Conservation (phyloP, 2,888 invertebrate species). For the Julus scandinavius region DNA sequence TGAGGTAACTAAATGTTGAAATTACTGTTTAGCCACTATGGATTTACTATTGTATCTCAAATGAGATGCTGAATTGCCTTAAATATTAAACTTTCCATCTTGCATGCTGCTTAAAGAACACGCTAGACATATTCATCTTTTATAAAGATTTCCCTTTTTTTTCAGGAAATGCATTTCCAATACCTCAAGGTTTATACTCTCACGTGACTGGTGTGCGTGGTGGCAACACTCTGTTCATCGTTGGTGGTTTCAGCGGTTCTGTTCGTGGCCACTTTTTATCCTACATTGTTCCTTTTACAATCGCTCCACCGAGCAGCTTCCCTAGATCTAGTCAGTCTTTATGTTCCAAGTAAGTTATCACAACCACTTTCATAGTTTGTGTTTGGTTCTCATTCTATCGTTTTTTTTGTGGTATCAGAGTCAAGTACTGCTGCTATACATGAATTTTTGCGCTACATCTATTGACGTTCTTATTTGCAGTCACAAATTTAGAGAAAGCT, state of each 20-base stretch:
- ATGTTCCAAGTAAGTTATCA: slow-evolving; percentile 50
- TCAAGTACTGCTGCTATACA: background rate
- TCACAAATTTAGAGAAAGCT: slow-evolving; percentile 69
- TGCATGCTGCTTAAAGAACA: too few species aligned
- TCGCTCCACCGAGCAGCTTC: slow-evolving; percentile 68
- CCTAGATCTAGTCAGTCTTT: slow-evolving; percentile 55
- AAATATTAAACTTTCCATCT: too few species aligned
- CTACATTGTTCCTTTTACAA: slow-evolving; percentile 85
- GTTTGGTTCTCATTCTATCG: too few species aligned
- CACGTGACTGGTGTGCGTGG: slow-evolving; percentile 85
- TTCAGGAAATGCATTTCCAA: slow-evolving; percentile 58
- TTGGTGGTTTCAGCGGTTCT: slow-evolving; percentile 92
- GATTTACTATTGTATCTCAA: too few species aligned
- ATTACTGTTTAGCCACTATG: too few species aligned
- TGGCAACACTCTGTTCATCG: slow-evolving; percentile 84
- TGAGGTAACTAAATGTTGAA: too few species aligned
- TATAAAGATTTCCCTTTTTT: background rate
- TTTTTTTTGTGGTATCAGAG: slow-evolving; percentile 33
- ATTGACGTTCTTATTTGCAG: slow-evolving; percentile 42
- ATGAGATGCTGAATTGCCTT: too few species aligned
- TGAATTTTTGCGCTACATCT: too few species aligned
- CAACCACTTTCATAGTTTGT: too few species aligned
- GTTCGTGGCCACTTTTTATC: slow-evolving; percentile 86
- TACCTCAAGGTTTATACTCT: slow-evolving; percentile 83
- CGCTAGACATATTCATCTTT: background rate